Conservation (phyloP, 1,140 invertebrate genomes). For the Zaprionus gabonicus region DNA sequence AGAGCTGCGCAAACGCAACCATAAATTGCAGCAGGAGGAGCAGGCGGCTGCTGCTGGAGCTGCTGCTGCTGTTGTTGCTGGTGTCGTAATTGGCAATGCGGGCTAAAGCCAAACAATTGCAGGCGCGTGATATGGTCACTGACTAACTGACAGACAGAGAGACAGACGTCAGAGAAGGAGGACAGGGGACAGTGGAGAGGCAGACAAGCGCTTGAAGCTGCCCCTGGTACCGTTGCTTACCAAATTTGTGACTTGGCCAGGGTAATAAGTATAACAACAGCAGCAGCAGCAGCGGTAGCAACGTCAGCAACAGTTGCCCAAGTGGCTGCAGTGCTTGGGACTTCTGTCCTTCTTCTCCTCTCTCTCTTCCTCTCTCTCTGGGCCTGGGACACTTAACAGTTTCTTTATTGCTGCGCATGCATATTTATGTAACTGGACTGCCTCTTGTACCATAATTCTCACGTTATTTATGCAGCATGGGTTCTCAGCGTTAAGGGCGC, state of each 20-base stretch:
- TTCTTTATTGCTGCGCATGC: conserved; percentile 76
- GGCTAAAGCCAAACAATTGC: conserved; percentile 71
- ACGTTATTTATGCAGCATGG: conserved; percentile 73
- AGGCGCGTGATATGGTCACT: conserved; percentile 71
- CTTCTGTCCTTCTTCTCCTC: conserved; percentile 18
- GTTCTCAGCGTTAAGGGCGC: conserved; percentile 69
- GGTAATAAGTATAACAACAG: conserved; percentile 39
- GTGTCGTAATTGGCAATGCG: conserved; percentile 80
- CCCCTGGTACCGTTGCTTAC: conserved; percentile 28
- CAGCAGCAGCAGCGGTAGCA: not conserved
- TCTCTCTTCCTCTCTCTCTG: not conserved
- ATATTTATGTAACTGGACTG: conserved; percentile 71
- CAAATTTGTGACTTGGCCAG: conserved; percentile 54
- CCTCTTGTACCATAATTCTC: conserved; percentile 75
- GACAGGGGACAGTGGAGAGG: not conserved
- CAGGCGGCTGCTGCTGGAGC: conserved; percentile 21
- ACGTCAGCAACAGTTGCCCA: not conserved
- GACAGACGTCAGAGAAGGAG: not conserved
- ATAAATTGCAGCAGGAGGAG: conserved; percentile 5
- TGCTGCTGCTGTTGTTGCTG: conserved; percentile 49
- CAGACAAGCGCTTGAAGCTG: conserved; percentile 14
- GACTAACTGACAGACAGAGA: conserved; percentile 33
- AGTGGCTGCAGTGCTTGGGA: not conserved
- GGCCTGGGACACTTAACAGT: conserved; percentile 73
- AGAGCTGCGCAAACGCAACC: not conserved